Percentiles rank a stretch among this genome's conserved stretches.
phyloP scores from a whole-genome alignment of 2,113 vertebrate species.

The Psammodynastes pulverulentus region DNA sequence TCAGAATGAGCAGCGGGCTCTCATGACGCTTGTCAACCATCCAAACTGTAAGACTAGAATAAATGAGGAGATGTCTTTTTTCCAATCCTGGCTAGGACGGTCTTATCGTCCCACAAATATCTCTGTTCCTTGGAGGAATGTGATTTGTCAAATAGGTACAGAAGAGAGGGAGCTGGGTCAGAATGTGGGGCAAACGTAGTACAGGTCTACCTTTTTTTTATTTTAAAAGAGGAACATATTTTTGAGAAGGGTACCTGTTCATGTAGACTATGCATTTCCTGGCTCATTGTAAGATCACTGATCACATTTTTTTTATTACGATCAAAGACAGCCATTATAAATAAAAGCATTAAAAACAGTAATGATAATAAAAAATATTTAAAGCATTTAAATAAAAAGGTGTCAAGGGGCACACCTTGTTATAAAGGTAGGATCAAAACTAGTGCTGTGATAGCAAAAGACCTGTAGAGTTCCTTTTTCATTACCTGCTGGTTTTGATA shows the following conservation, averaged over 20 bases:
- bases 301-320: background rate
- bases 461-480: background rate
- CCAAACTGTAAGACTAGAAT: background rate
- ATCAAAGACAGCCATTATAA: background rate
- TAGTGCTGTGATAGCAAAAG: background rate
- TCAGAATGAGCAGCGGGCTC: background rate
- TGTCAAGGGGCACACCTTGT: background rate
- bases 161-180: background rate
- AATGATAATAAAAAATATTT: background rate
- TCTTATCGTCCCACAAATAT: background rate
- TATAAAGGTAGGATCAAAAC: background rate
- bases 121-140: background rate
- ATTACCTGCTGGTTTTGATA: conserved; percentile 98
- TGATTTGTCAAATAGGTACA: background rate
- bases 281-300: background rate
- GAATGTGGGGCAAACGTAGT: background rate
- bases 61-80: background rate
- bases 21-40: background rate
- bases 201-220: background rate
- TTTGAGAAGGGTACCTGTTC: background rate
- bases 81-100: background rate
- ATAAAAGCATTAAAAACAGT: background rate
- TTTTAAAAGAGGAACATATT: background rate
- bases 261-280: background rate
- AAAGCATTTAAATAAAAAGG: background rate